Percentiles rank a stretch among this genome's conserved stretches.
Conservation (phyloP, 2,888 invertebrate genomes). For the Halocaridina rubra region DNA sequence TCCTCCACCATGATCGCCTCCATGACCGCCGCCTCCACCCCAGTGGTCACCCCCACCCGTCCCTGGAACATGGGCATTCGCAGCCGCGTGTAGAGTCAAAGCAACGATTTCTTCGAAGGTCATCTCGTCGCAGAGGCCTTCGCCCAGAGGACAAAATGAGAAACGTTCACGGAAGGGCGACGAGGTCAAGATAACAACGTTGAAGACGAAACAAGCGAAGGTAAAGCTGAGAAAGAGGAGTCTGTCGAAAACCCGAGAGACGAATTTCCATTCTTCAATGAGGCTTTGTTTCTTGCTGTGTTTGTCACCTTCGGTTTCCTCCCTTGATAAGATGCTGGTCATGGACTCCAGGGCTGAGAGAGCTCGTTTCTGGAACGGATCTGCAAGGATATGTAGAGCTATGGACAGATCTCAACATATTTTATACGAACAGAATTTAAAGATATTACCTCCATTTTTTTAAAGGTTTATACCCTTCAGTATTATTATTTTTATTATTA, state of each 20-base stretch:
- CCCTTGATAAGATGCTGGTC: not conserved
- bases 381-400: constrained; percentile 33
- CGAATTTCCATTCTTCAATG: constrained; percentile 60
- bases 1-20: no score
- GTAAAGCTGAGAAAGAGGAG: constrained; percentile 52
- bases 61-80: not conserved
- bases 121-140: constrained; percentile 6
- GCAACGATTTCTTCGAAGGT: not conserved
- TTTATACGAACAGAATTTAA: no score
- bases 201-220: constrained; percentile 46
- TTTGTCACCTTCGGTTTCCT: not conserved
- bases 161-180: constrained; percentile 50
- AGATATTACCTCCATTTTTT: no score
- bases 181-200: constrained; percentile 52
- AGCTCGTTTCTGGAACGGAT: constrained; percentile 55
- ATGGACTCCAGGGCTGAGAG: constrained; percentile 46
- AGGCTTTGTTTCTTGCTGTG: not conserved
- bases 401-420: no score
- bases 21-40: not conserved
- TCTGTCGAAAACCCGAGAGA: constrained; percentile 55
- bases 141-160: constrained; percentile 49
- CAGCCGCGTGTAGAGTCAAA: not conserved
- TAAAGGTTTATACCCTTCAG: no score
- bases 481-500: no score
- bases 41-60: not conserved